Conservation (phyloP, 2,797 vertebrate species). For the Bradypodion pumilum region DNA sequence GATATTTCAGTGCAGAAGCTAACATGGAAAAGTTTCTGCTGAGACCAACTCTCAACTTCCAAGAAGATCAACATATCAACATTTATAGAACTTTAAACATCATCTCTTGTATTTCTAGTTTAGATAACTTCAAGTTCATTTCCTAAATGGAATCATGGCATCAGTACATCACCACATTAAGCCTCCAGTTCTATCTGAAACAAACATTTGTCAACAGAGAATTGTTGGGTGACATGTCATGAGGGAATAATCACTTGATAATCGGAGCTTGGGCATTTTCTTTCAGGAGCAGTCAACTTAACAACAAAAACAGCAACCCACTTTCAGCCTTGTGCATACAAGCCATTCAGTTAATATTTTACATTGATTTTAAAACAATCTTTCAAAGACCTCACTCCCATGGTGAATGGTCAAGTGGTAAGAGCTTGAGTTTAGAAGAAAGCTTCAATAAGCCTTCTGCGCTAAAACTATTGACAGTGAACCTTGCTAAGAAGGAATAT, state of each 20-base stretch:
- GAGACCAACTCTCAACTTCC: background rate
- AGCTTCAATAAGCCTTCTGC: rapidly evolving
- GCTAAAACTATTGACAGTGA: background rate
- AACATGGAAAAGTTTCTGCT: background rate
- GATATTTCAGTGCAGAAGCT: background rate
- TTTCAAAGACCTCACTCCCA: too few species aligned
- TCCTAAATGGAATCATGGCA: too few species aligned
- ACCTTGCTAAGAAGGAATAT: rapidly evolving
- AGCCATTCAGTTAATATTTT: background rate
- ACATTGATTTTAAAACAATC: background rate
- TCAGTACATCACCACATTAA: too few species aligned
- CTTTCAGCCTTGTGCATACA: background rate
- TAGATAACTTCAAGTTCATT: background rate
- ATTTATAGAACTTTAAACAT: background rate
- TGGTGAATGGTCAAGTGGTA: rapidly evolving
- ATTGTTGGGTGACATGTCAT: background rate
- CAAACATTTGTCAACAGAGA: conserved; percentile 36
- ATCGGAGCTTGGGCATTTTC: background rate
- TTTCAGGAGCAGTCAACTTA: background rate
- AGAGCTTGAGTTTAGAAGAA: background rate
- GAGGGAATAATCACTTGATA: background rate
- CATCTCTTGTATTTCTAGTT: background rate
- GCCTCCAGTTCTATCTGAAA: conserved; percentile 5
- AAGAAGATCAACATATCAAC: background rate
- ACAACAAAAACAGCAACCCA: background rate